Conservation (phyloP, 2,797 vertebrate genomes). For the Tenualosa ilisha region DNA sequence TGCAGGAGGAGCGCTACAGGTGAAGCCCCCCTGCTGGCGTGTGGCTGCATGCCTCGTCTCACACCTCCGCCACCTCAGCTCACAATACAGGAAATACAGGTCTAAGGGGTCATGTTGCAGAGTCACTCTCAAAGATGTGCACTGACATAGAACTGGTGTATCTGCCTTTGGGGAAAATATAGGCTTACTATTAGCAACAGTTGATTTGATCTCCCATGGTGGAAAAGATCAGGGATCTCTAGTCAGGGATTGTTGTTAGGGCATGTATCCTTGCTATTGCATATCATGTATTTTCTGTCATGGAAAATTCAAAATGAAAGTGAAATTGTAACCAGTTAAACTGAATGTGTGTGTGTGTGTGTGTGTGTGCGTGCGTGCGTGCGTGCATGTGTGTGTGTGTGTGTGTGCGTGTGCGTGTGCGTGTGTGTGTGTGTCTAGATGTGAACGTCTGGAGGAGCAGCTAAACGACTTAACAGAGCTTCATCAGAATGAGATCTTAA, state of each 20-base stretch:
- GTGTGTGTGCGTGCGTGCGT: too few species aligned
- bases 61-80: not conserved
- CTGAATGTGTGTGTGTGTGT: not conserved
- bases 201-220: not conserved
- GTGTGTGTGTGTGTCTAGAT: conserved; percentile 70
- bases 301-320: not conserved
- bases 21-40: conserved; percentile 50
- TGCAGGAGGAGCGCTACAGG: conserved; percentile 96
- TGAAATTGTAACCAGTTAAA: not conserved
- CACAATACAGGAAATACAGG: not conserved
- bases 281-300: not conserved
- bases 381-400: not conserved
- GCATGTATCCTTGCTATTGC: not conserved
- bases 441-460: conserved; percentile 95
- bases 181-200: not conserved
- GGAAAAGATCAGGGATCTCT: not conserved
- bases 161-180: not conserved
- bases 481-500: conserved; percentile 98
- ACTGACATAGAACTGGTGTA: not conserved
- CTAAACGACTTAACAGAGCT: conserved; percentile 96
- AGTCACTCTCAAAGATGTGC: not conserved
- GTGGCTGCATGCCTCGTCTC: too few species aligned
- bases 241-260: not conserved
- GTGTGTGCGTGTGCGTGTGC: not conserved
- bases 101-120: not conserved